These are phyloP conservation scores for Triops longicaudatus DNA, from an alignment of 1,140 invertebrate species.

Conservation along the genomic window DNA sequence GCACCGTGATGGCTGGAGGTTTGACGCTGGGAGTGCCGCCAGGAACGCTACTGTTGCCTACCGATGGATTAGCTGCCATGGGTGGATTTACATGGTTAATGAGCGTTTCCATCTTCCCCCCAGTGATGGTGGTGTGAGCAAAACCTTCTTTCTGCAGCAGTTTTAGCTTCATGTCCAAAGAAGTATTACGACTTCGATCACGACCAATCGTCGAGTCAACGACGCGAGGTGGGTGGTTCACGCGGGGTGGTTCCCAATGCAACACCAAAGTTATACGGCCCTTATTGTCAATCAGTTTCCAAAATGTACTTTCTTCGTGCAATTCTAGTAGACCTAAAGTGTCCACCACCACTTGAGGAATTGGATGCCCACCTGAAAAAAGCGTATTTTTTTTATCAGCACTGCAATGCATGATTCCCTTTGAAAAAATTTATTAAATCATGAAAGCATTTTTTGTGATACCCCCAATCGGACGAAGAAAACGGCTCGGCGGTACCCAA, in stretches of 20 bases:
- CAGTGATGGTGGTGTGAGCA: conserved; percentile 35
- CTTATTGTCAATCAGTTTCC: conserved; percentile 95
- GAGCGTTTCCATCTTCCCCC: conserved; percentile 45
- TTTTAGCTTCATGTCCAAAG: conserved; percentile 32
- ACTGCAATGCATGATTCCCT: background rate
- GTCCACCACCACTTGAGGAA: conserved; percentile 92
- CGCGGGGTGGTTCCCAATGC: conserved; percentile 68
- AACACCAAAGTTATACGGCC: conserved; percentile 85
- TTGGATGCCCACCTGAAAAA: conserved; percentile 64
- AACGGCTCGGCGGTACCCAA: conserved; percentile 59
- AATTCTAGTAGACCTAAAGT: conserved; percentile 41
- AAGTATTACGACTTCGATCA: conserved; percentile 22
- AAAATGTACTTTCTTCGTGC: conserved; percentile 54
- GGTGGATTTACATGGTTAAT: conserved; percentile 69
- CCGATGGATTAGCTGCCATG: conserved; percentile 40
- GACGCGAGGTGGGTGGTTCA: conserved; percentile 9
- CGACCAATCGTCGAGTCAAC: conserved; percentile 24
- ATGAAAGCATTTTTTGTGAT: conserved; percentile 1
- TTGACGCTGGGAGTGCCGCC: conserved; percentile 8
- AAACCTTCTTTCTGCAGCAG: conserved; percentile 41
- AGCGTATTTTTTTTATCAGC: background rate
- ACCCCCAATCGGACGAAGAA: background rate
- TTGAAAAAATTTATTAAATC: background rate
- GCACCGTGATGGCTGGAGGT: background rate
- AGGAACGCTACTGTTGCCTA: background rate